A percentile compares a stretch with the other conserved stretches of the same genome.
phyloP scores from a whole-genome alignment of 2,797 vertebrate genomes.

The Furcifer pardalis region DNA sequence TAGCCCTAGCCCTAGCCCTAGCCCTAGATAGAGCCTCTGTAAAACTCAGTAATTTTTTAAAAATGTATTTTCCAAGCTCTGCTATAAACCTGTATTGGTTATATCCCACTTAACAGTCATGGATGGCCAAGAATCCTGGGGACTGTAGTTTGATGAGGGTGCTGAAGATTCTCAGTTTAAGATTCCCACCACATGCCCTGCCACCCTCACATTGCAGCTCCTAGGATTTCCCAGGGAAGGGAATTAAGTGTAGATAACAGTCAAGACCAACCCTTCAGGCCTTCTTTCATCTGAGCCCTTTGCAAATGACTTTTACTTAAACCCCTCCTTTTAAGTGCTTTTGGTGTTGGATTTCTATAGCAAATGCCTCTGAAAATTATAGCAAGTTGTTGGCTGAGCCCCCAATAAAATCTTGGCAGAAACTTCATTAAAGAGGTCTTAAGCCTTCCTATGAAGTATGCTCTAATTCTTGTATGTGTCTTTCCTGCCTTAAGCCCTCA shows the following conservation, averaged over 20 bases:
- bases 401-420: constrained; percentile 54
- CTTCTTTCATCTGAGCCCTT: background rate
- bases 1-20: no score
- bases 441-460: constrained; percentile 53
- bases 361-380: constrained; percentile 29
- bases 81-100: background rate
- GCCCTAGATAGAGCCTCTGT: no score
- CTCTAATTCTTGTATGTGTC: constrained; percentile 47
- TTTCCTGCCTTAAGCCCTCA: constrained; percentile 51
- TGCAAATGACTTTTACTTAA: background rate
- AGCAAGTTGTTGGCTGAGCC: constrained; percentile 20
- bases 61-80: background rate
- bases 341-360: constrained; percentile 13
- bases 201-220: background rate
- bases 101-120: background rate
- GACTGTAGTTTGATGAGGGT: background rate
- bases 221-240: background rate
- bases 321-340: background rate
- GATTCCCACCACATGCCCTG: background rate
- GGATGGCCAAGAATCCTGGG: background rate
- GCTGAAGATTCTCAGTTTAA: background rate
- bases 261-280: background rate
- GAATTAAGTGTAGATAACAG: background rate
- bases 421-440: constrained; percentile 47
- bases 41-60: no score